phyloP scores from a whole-genome alignment of 2,113 vertebrate species.

The Ondatra zibethicus region DNA sequence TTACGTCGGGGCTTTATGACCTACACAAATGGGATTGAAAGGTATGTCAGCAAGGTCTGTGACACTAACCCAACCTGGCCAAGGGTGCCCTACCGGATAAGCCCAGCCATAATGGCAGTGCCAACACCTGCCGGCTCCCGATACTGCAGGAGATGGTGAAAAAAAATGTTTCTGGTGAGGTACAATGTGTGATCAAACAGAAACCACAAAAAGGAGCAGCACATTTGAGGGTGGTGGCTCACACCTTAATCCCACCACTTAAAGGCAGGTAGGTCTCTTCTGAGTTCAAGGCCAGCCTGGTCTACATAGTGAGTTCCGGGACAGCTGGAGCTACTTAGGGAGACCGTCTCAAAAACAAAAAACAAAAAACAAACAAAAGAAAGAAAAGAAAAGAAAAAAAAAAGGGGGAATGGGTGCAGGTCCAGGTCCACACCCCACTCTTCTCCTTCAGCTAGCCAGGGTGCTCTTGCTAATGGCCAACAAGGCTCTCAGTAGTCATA shows the following conservation, averaged over 20 bases:
- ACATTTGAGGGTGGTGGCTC: background rate
- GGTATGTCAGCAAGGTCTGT: background rate
- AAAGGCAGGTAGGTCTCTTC: background rate
- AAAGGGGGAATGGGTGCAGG: background rate
- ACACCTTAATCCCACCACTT: background rate
- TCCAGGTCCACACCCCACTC: background rate
- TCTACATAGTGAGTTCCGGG: background rate
- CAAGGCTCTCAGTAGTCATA: constrained; percentile 29
- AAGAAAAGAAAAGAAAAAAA: background rate
- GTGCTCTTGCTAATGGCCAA: constrained; percentile 2
- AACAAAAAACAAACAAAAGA: background rate
- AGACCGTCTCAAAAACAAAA: background rate
- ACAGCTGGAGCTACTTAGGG: background rate
- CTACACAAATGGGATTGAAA: constrained; percentile 53
- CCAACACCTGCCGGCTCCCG: background rate
- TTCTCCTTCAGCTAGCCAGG: background rate
- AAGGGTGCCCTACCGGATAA: background rate
- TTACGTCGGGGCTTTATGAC: constrained; percentile 72
- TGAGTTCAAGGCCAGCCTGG: background rate
- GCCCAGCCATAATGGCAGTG: background rate
- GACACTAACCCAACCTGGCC: background rate
- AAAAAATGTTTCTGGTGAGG: constrained; percentile 48
- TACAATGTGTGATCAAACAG: constrained; percentile 31
- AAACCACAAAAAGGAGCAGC: constrained; percentile 9
- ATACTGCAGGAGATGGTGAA: background rate